Base-by-base conservation (phyloP, 2,888 invertebrate species). In the Volucella inanis region DNA sequence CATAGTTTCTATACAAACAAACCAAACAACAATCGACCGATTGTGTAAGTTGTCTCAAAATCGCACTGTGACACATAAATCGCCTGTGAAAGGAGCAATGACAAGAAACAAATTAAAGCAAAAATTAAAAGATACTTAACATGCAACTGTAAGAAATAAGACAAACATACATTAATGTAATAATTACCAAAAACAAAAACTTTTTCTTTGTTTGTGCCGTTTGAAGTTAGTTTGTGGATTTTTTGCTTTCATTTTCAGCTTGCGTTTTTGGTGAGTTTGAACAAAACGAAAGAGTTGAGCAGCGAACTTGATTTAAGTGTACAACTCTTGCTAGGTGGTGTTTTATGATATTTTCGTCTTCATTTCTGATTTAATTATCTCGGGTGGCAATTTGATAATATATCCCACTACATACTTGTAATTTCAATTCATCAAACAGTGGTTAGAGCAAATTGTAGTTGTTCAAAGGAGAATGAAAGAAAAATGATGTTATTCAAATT, bases 31-130 rank as follows among this genome's bases (percentile, higher is more conserved):
- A 64, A 52, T 10, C 50, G 31, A 41, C 38, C 10, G 52, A 70
- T 84, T 84, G 65, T 80, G 80, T 65, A 84, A 84, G 54, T 57
- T 62, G 67, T 70, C 52, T 12, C 31, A 71, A 71, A 75, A 72
- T 62, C 70, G 76, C 54, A 67, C 10, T 79, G 68, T 68, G 83
- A 76, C 80, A 84, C 75, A 80, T 80, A 76, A 76, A 84, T 80
- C 84, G 76, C 71, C 84, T 71, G 65, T 65, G 68, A 78, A 83
- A 62, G 61, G 80, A 54, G 18, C 59, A 55, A 61, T 52, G 31
- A 14, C 14, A 50, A 57, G 6, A 43, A 49, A 65, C 43, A 39
- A n/a, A 62, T 41, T 12, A 38, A 22, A 57, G 64, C 18, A 15
- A 22, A 72, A 71, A 72, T 72, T 72, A 74, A 59, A 54, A 70